phyloP scores from a whole-genome alignment of 2,113 vertebrate genomes.

The Mesembrinibis cayennensis region DNA sequence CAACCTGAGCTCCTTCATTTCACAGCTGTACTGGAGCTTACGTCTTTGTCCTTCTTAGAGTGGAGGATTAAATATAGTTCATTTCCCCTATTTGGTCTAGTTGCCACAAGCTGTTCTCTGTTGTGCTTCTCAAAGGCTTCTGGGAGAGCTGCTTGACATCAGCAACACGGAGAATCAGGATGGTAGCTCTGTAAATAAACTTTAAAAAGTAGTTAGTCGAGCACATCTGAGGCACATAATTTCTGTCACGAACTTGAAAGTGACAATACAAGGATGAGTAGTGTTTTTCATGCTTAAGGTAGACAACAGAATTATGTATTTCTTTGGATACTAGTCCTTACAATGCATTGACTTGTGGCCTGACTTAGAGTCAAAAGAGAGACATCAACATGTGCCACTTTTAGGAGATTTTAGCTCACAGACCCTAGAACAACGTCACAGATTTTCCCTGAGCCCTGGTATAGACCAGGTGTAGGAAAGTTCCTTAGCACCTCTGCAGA shows the following conservation, averaged over 20 bases:
- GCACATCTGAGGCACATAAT: neutral
- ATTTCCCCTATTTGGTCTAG: neutral
- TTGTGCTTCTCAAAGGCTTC: neutral
- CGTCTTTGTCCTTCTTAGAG: neutral
- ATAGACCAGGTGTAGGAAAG: neutral
- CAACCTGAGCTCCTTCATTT: neutral
- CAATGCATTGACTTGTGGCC: neutral
- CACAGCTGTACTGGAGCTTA: neutral
- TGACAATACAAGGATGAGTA: neutral
- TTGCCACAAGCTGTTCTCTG: neutral
- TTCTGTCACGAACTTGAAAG: neutral
- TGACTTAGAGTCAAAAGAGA: neutral
- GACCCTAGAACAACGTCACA: neutral
- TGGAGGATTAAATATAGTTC: neutral
- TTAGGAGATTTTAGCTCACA: neutral
- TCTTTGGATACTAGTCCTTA: neutral
- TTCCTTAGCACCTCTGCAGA: neutral
- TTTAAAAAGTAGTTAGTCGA: neutral
- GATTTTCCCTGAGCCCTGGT: neutral
- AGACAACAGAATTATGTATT: neutral
- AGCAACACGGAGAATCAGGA: neutral
- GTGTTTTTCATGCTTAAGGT: neutral
- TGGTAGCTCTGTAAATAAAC: neutral
- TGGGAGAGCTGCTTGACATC: neutral
- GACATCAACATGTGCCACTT: neutral